These are phyloP conservation scores for Drosophila hydei DNA, from an alignment of 1,140 invertebrate species.

Conservation along the genomic window DNA sequence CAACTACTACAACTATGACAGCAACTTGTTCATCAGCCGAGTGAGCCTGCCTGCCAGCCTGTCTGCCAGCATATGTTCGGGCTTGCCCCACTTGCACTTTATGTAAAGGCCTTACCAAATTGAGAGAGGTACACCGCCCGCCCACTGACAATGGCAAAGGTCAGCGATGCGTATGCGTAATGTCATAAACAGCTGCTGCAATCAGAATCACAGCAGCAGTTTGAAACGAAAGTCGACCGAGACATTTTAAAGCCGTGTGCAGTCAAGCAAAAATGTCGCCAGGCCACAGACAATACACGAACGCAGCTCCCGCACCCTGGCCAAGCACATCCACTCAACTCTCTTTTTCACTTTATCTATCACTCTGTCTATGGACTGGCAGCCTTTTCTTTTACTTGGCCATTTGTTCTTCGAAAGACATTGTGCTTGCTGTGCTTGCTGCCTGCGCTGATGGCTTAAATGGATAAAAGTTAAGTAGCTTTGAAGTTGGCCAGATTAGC, in stretches of 20 bases:
- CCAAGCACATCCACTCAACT: not conserved
- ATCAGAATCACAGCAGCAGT: conserved; percentile 75
- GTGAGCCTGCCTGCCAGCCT: conserved; percentile 20
- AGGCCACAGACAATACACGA: conserved; percentile 62
- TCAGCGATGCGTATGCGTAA: conserved; percentile 79
- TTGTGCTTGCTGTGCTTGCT: not conserved
- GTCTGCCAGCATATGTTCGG: conserved; percentile 56
- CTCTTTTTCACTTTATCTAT: conserved; percentile 28
- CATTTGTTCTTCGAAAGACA: conserved; percentile 57
- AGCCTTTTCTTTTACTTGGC: conserved; percentile 62
- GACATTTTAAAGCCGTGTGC: conserved; percentile 76
- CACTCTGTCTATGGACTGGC: conserved; percentile 24
- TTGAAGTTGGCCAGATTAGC: conserved; percentile 80
- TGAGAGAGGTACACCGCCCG: conserved; percentile 29
- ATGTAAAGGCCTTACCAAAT: conserved; percentile 40
- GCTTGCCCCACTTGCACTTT: conserved; percentile 32
- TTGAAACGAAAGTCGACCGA: conserved; percentile 54
- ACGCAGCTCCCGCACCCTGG: conserved; percentile 21
- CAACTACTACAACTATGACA: conserved; percentile 23
- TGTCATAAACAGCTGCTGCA: conserved; percentile 78
- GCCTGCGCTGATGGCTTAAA: conserved; percentile 76
- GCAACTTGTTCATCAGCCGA: conserved; percentile 48
- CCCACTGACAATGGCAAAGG: conserved; percentile 56
- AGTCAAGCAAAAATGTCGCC: conserved; percentile 73
- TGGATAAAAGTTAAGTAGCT: conserved; percentile 80